phyloP scores from a whole-genome alignment of 2,797 vertebrate genomes.

The Gymnothorax javanicus region DNA sequence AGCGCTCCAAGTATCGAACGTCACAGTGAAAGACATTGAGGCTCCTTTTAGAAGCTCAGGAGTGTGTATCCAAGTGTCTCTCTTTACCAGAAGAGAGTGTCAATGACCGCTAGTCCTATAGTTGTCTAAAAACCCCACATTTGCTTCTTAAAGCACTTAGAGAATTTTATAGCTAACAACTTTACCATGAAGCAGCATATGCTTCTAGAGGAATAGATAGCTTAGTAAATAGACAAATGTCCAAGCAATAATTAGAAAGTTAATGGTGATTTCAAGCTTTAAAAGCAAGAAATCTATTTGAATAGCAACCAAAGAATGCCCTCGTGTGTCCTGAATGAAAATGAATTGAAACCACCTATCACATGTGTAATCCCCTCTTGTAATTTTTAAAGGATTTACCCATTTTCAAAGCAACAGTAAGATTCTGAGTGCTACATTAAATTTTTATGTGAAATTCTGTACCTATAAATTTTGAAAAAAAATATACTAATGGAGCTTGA shows the following conservation, averaged over 20 bases:
- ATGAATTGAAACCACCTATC: background rate
- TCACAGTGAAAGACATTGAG: constrained; percentile 21
- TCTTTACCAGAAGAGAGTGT: constrained; percentile 10
- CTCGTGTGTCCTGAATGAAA: background rate
- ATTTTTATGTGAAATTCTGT: background rate
- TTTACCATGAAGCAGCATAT: constrained; percentile 20
- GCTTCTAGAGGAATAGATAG: constrained; percentile 11
- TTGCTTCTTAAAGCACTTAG: constrained; percentile 6
- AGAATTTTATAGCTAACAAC: constrained; percentile 34
- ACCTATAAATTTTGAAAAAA: background rate
- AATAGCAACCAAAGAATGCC: background rate
- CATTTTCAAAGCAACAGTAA: background rate
- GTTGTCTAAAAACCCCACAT: constrained; percentile 26
- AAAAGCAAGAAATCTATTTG: background rate
- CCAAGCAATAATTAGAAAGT: background rate
- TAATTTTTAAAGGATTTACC: background rate
- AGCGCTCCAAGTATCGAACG: background rate
- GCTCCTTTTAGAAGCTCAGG: background rate
- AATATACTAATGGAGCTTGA: background rate
- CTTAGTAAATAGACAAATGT: constrained; percentile 29
- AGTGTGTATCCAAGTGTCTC: constrained; percentile 18
- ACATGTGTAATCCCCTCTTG: background rate
- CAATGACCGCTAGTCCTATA: constrained; percentile 7
- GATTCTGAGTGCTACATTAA: background rate
- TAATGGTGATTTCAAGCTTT: background rate